These are phyloP conservation scores for Drosophila peninsularis DNA, from an alignment of 2,888 invertebrate species.

Conservation along the genomic window DNA sequence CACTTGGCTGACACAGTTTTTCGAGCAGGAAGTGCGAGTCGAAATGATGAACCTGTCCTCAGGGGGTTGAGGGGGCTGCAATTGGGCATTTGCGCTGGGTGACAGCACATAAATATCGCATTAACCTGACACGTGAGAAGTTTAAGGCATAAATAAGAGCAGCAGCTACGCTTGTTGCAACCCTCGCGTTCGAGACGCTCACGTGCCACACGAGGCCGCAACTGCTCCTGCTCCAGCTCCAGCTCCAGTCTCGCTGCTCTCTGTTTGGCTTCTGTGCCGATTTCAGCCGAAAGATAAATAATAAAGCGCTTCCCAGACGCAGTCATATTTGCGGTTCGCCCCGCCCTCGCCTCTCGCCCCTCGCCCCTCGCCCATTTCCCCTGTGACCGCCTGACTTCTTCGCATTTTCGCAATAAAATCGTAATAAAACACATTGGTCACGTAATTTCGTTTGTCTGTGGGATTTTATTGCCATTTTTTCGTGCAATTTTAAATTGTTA, in stretches of 20 bases:
- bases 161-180: conserved; percentile 55
- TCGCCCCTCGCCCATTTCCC: not conserved
- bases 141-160: conserved; percentile 58
- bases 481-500: conserved; percentile 82
- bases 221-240: conserved; percentile 31
- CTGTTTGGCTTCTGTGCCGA: conserved; percentile 73
- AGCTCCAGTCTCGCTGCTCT: conserved; percentile 7
- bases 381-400: conserved; percentile 62
- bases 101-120: conserved; percentile 68
- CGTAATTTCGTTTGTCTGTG: conserved; percentile 85
- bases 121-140: conserved; percentile 74
- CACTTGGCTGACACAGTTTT: conserved; percentile 65
- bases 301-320: conserved; percentile 73
- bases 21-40: conserved; percentile 8
- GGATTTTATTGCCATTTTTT: conserved; percentile 84
- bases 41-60: conserved; percentile 67
- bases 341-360: not conserved
- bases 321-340: conserved; percentile 74
- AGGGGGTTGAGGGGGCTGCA: conserved; percentile 27
- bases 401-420: conserved; percentile 83
- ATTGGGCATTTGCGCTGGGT: conserved; percentile 27
- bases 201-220: conserved; percentile 58
- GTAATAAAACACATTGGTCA: conserved; percentile 85
- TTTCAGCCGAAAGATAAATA: conserved; percentile 77
- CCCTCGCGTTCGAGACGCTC: conserved; percentile 67